Conservation (phyloP, 2,797 vertebrate species). For the Synaphobranchus kaupii region DNA sequence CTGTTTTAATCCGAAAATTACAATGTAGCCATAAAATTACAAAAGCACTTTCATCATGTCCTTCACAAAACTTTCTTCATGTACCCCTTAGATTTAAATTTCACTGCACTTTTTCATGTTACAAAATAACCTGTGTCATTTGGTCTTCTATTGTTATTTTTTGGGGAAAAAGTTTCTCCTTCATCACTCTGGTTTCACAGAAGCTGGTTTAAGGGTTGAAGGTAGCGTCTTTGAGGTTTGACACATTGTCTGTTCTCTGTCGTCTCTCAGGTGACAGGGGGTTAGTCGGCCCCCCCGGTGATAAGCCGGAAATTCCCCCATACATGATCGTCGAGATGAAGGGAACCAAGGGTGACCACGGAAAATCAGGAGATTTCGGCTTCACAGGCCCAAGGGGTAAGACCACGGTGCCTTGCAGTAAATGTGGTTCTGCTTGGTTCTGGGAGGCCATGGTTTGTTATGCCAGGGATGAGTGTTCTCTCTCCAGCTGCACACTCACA, state of each 20-base stretch:
- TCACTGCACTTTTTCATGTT: neutral
- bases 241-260: neutral
- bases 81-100: neutral
- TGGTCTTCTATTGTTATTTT: neutral
- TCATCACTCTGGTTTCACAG: neutral
- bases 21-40: neutral
- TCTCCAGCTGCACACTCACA: neutral
- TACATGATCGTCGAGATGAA: constrained; percentile 77
- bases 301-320: constrained; percentile 68
- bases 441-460: neutral
- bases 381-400: constrained; percentile 84
- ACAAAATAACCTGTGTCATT: neutral
- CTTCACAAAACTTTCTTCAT: neutral
- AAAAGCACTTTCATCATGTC: neutral
- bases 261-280: constrained; percentile 83
- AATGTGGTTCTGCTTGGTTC: neutral
- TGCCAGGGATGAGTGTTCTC: neutral
- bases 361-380: constrained; percentile 73
- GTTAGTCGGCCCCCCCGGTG: constrained; percentile 76
- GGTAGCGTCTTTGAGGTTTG: neutral
- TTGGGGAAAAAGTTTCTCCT: neutral
- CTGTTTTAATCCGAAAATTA: neutral
- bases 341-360: constrained; percentile 83
- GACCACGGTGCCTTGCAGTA: constrained; percentile 19
- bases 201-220: neutral